Conservation (phyloP, 2,113 vertebrate genomes). For the Amphiprion ocellaris region DNA sequence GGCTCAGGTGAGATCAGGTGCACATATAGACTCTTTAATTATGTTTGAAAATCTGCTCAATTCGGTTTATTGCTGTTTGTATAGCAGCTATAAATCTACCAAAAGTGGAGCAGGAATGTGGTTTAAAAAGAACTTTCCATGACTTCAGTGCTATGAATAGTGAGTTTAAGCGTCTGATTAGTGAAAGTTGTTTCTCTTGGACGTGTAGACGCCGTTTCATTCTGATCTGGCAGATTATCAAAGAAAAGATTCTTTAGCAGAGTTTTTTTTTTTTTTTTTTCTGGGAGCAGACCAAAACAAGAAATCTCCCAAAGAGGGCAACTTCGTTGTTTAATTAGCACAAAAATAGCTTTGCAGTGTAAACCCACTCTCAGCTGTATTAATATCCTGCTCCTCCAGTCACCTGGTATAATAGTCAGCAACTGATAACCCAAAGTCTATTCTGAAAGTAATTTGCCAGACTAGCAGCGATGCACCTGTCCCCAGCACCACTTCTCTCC, state of each 20-base stretch:
- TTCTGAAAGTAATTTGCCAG: slow-evolving; percentile 79
- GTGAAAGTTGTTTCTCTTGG: slow-evolving; percentile 16
- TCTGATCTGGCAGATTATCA: slow-evolving; percentile 37
- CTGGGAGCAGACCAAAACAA: slow-evolving; percentile 15
- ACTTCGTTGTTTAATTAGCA: slow-evolving; percentile 61
- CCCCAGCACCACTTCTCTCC: slow-evolving; percentile 66
- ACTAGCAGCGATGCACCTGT: slow-evolving; percentile 76
- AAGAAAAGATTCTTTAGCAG: slow-evolving; percentile 16
- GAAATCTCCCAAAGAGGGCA: slow-evolving; percentile 28
- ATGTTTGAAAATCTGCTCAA: slow-evolving; percentile 8
- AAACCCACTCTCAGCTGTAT: slow-evolving; percentile 43
- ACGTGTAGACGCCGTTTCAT: slow-evolving; percentile 9
- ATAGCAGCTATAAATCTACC: background rate
- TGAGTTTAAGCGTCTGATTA: slow-evolving; percentile 20
- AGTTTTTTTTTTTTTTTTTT: background rate
- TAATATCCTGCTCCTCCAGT: slow-evolving; percentile 50
- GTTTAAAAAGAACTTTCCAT: background rate
- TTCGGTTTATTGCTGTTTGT: background rate
- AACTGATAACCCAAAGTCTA: slow-evolving; percentile 76
- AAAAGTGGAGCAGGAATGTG: background rate
- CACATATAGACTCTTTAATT: background rate
- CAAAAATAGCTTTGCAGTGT: slow-evolving; percentile 42
- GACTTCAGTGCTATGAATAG: slow-evolving; percentile 2
- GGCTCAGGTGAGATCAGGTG: slow-evolving; percentile 16
- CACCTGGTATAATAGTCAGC: slow-evolving; percentile 57